A percentile compares a stretch with the other conserved stretches of the same genome.
Evolutionary conservation across 2,797 vertebrate genomes (phyloP).

Genomic region (Pangasius macronema): DNA sequence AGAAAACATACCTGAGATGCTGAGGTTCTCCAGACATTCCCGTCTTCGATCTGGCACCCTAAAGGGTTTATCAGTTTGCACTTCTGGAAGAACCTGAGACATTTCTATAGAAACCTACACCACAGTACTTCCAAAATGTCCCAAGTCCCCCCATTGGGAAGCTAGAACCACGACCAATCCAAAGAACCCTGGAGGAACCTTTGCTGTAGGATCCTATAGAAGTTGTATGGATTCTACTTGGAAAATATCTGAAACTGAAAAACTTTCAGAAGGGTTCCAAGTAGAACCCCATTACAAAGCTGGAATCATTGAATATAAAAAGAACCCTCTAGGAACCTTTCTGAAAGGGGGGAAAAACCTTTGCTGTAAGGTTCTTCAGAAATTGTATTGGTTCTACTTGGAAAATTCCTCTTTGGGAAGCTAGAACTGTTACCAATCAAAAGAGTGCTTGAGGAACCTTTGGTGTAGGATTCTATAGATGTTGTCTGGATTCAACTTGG

Average conservation of each 20-base stretch:
- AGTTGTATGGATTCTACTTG: neutral
- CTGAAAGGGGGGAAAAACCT: neutral
- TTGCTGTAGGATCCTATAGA: too few relatives aligned
- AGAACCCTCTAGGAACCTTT: neutral
- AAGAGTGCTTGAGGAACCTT: neutral
- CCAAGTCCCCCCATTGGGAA: neutral
- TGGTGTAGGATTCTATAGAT: neutral
- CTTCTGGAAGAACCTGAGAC: neutral
- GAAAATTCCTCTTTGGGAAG: neutral
- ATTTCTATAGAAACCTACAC: neutral
- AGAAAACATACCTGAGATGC: neutral
- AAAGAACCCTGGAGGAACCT: neutral
- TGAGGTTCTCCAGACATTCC: neutral
- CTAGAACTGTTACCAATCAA: neutral
- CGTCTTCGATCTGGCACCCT: neutral
- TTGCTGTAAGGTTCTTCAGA: neutral
- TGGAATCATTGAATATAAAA: neutral
- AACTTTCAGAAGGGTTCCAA: neutral
- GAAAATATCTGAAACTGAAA: neutral
- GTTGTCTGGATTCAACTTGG: neutral
- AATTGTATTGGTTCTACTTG: neutral
- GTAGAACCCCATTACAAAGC: neutral
- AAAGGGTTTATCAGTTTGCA: neutral
- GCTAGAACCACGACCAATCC: neutral
- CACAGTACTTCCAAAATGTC: neutral